A percentile compares a stretch with the other conserved stretches of the same genome.
phyloP scores from a whole-genome alignment of 2,797 vertebrate species.

The Cryptoblepharus egeriae region DNA sequence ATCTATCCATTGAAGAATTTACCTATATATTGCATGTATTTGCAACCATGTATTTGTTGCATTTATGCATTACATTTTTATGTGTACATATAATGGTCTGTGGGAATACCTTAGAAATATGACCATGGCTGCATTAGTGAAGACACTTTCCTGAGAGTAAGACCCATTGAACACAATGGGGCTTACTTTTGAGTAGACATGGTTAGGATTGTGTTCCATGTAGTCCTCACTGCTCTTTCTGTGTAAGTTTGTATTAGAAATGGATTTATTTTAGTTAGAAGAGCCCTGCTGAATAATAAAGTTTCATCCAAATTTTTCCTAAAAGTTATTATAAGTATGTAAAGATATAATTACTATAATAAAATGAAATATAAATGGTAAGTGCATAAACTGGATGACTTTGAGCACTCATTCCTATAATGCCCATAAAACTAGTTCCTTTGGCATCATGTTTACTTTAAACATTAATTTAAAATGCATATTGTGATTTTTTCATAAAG shows the following conservation, averaged over 20 bases:
- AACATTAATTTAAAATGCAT: conserved; percentile 56
- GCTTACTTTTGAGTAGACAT: no score
- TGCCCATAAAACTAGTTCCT: conserved; percentile 39
- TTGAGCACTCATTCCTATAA: conserved; percentile 21
- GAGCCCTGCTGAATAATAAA: conserved; percentile 50
- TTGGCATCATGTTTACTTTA: conserved; percentile 51
- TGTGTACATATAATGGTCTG: background rate
- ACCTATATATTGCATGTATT: background rate
- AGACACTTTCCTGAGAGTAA: no score
- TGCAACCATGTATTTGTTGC: background rate
- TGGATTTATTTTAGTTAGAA: conserved; percentile 9
- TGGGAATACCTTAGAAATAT: background rate
- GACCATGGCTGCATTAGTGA: no score
- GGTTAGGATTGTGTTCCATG: no score
- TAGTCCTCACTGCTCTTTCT: accelerated
- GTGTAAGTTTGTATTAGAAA: conserved; percentile 32
- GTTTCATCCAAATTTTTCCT: conserved; percentile 31
- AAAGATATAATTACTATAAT: conserved; percentile 22
- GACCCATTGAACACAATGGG: no score
- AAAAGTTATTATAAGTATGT: conserved; percentile 45
- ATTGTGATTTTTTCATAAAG: conserved; percentile 54
- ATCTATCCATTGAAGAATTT: background rate
- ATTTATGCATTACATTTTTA: background rate
- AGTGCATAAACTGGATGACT: background rate
- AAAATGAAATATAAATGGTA: no score